Percentiles rank a stretch among this genome's conserved stretches.
Conservation (phyloP, 2,113 vertebrate species). For the Protobothrops mucrosquamatus region DNA sequence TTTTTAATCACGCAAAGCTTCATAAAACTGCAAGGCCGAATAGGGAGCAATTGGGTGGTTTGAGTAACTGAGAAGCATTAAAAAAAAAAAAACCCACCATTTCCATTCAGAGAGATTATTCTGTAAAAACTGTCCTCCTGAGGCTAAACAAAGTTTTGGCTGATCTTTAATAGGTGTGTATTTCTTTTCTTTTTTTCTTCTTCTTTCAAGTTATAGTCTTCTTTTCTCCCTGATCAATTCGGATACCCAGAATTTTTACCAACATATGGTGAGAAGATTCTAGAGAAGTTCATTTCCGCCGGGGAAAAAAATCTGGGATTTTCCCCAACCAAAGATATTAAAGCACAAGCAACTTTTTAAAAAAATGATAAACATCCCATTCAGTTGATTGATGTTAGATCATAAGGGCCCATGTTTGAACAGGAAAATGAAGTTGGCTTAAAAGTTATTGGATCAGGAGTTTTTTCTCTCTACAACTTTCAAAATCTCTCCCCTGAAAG, state of each 20-base stretch:
- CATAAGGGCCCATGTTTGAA: conserved; percentile 44
- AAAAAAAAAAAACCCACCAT: not conserved
- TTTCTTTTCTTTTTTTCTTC: conserved; percentile 8
- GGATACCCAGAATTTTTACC: conserved; percentile 36
- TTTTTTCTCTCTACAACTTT: not conserved
- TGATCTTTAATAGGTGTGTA: conserved; percentile 43
- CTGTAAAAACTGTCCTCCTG: conserved; percentile 19
- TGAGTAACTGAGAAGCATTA: not conserved
- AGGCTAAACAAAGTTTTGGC: conserved; percentile 15
- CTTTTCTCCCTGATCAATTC: conserved; percentile 30
- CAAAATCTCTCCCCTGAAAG: not conserved
- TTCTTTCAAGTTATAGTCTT: conserved; percentile 48
- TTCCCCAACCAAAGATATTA: conserved; percentile 47
- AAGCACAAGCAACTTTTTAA: not conserved
- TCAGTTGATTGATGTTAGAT: conserved; percentile 43
- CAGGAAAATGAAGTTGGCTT: conserved; percentile 3
- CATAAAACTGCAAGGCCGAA: not conserved
- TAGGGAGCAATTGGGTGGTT: accelerated
- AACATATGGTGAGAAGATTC: conserved; percentile 28
- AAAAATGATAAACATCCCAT: conserved; percentile 42
- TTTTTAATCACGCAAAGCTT: not conserved
- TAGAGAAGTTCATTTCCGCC: conserved; percentile 15
- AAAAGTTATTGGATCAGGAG: not conserved
- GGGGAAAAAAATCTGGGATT: not conserved
- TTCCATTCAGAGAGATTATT: not conserved